Percentiles rank a stretch among this genome's conserved stretches.
Conservation (phyloP, 2,888 invertebrate genomes). For the Homarus gammarus region DNA sequence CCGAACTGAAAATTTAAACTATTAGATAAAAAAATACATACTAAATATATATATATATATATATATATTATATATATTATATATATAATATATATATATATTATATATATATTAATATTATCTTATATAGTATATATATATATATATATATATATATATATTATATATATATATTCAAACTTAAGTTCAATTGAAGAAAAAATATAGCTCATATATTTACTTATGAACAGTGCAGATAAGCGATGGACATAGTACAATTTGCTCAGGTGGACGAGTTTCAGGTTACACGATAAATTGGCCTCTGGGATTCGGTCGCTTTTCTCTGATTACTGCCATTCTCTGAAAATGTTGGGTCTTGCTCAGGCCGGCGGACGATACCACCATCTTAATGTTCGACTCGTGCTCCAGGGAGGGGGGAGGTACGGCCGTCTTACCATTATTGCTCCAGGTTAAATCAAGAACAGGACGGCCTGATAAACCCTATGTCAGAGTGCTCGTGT, state of each 20-base stretch:
- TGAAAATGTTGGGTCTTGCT: constrained; percentile 15
- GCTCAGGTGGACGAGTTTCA: constrained; percentile 16
- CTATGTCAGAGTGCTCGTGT: too few relatives aligned
- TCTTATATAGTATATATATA: too few relatives aligned
- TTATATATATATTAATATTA: too few relatives aligned
- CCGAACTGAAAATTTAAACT: too few relatives aligned
- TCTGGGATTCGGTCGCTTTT: constrained; percentile 8
- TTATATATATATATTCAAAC: too few relatives aligned
- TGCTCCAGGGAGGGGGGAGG: neutral
- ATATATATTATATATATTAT: too few relatives aligned
- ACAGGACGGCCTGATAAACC: neutral
- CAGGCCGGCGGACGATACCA: neutral
- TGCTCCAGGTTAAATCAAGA: neutral
- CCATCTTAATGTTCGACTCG: constrained; percentile 34
- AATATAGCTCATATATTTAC: too few relatives aligned
- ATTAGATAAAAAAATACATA: too few relatives aligned
- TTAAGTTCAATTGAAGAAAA: too few relatives aligned
- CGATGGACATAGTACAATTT: constrained; percentile 7
- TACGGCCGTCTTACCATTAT: neutral
- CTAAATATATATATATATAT: too few relatives aligned
- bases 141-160: too few relatives aligned
- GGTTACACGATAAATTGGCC: constrained; percentile 25
- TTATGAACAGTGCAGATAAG: neutral
- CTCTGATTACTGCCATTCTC: constrained; percentile 34
- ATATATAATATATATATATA: too few relatives aligned